These are phyloP conservation scores for Melanchra persicariae DNA, from an alignment of 2,888 invertebrate species.

Conservation along the genomic window DNA sequence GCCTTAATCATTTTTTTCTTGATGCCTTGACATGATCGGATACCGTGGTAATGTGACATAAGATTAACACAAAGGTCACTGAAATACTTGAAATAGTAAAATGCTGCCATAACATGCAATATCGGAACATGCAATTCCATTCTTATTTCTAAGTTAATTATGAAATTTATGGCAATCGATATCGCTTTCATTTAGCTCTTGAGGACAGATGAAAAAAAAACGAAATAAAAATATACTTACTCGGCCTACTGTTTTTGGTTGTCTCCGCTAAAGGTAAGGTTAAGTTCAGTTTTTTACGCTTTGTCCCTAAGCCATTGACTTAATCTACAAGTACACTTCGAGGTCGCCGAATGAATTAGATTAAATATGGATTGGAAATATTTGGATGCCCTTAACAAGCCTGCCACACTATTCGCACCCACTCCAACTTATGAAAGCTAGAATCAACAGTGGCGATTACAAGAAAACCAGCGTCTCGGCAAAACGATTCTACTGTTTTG, in stretches of 20 bases:
- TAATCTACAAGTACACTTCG: not conserved
- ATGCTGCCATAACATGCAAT: constrained; percentile 39
- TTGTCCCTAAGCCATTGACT: not conserved
- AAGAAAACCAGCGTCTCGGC: too few species aligned
- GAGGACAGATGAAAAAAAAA: constrained; percentile 29
- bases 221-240: constrained; percentile 4
- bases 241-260: constrained; percentile 22
- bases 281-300: constrained; percentile 9
- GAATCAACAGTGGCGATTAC: too few species aligned
- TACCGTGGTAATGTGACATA: constrained; percentile 13
- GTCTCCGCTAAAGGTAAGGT: constrained; percentile 4
- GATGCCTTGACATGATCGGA: constrained; percentile 19
- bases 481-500: too few species aligned
- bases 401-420: too few species aligned
- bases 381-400: too few species aligned
- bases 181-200: constrained; percentile 46
- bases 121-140: constrained; percentile 28
- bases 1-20: not conserved
- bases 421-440: too few species aligned
- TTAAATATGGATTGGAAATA: too few species aligned
- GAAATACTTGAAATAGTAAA: constrained; percentile 2
- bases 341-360: too few species aligned
- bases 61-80: constrained; percentile 25
- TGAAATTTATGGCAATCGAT: constrained; percentile 35
- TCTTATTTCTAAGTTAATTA: constrained; percentile 34